These are phyloP conservation scores for Drosophila biarmipes DNA, from an alignment of 1,140 invertebrate species.

Conservation along the genomic window DNA sequence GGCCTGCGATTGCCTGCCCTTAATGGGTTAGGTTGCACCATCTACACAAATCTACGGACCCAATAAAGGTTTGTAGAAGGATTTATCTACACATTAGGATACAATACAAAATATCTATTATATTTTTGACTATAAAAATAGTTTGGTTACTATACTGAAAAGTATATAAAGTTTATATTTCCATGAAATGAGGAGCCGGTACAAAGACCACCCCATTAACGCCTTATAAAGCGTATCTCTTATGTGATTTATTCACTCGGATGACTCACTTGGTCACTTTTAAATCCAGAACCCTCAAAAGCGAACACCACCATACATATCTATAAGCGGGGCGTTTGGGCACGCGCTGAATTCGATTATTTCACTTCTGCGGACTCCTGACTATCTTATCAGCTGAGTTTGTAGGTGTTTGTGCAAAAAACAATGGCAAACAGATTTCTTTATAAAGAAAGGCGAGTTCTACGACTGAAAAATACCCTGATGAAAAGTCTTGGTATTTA, in stretches of 20 bases:
- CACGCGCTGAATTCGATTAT: conserved; percentile 19
- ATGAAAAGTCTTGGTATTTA: background rate
- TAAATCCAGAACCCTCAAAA: conserved; percentile 18
- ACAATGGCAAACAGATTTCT: conserved; percentile 26
- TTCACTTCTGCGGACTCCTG: conserved; percentile 18
- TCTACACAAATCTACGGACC: background rate
- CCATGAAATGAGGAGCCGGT: background rate
- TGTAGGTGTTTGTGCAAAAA: conserved; percentile 29
- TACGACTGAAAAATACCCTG: background rate
- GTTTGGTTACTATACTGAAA: too few species aligned
- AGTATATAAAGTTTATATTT: too few species aligned
- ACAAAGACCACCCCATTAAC: background rate
- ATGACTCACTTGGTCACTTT: conserved; percentile 43
- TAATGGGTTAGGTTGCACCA: conserved; percentile 35
- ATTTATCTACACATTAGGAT: background rate
- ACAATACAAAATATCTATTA: background rate
- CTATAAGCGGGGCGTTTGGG: conserved; percentile 45
- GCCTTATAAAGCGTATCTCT: background rate
- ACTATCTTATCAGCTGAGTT: conserved; percentile 39
- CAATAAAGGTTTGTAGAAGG: background rate
- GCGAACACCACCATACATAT: conserved; percentile 6
- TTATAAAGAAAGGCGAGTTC: background rate
- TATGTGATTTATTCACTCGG: conserved; percentile 26
- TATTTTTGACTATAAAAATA: too few species aligned
- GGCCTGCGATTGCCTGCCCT: conserved; percentile 33